Base-by-base conservation (phyloP, 2,797 vertebrate species). In the Manis javanica region DNA sequence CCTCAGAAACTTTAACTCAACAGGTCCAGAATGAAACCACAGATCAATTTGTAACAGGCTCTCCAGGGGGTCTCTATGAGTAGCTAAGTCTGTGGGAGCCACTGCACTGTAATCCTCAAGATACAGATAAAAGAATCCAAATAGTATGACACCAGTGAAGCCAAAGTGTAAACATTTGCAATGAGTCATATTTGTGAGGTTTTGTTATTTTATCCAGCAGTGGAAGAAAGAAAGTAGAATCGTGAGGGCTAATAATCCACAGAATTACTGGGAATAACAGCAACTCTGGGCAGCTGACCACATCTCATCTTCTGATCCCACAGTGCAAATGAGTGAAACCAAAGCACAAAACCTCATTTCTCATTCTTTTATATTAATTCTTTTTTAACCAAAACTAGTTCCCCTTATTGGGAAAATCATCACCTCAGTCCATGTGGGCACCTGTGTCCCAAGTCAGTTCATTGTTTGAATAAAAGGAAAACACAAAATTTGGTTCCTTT, bases 341-440 rank as follows among this genome's bases (percentile, higher is more conserved):
- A 78, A 71, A 71, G 53, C 7, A 53, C 31, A 89, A 90, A 87
- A 66, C 39, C 9, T 87, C 31, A 42, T 66, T 91, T 77, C n/a
- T 93, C 59, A 29, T 31, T 95, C n/a, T 87, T 83, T 82, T 83
- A 79, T 26, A 71, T 37, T 87, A 89, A 34, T 34, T 31, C 24
- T 61, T 69, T 84, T 74, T 84, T 69, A 96, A 92, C 39, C 53
- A 71, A 64, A 94, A 92, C 39, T 63, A 93, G 53, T 23, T 59
- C 24, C 74, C 3, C 31, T 83, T 7, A 11, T 0, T 72, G 39
- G 94, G 15, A 68, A 75, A 55, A 72, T n/a, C 4, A 46, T 64
- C 24, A 42, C 39, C 9, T 34, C 53, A 61, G 39, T 94, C 51
- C 39, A 5, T 1, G 0, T 15, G 29, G 34, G 5, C 23, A 84